Evolutionary conservation across 2,113 vertebrate species (phyloP).

Genomic region (Corythoichthys intestinalis): DNA sequence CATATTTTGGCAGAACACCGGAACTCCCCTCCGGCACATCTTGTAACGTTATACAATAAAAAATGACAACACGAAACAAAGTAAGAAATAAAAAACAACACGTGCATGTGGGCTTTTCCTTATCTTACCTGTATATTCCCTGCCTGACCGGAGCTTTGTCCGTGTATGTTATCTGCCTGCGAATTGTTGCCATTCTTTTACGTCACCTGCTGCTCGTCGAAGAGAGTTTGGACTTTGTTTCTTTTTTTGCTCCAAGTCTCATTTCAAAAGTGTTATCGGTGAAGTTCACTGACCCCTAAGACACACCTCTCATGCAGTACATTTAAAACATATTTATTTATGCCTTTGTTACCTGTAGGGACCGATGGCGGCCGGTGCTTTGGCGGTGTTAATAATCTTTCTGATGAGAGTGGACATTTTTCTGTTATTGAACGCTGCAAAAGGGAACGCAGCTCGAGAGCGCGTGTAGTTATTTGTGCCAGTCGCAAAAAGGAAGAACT

Average conservation of each 20-base stretch:
- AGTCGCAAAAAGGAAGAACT: background rate
- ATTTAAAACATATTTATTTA: background rate
- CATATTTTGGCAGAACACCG: background rate
- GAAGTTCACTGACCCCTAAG: conserved; percentile 29
- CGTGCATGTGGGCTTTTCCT: background rate
- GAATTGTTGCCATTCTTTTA: conserved; percentile 56
- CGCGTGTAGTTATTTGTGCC: background rate
- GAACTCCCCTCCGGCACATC: conserved; percentile 8
- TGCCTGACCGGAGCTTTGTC: conserved; percentile 67
- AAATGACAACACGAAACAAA: background rate
- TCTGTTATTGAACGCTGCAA: background rate
- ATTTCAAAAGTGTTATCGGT: conserved; percentile 10
- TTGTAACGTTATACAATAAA: background rate
- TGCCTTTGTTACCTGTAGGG: conserved; percentile 65
- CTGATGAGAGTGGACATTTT: conserved; percentile 47
- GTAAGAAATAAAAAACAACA: too few species aligned
- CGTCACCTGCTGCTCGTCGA: background rate
- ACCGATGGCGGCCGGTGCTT: conserved; percentile 66
- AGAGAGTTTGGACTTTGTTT: background rate
- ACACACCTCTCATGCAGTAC: conserved; percentile 32
- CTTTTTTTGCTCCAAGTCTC: background rate
- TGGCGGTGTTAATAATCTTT: conserved; percentile 49
- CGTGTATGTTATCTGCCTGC: conserved; percentile 55
- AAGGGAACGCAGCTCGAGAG: background rate
- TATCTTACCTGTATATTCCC: conserved; percentile 73